These are phyloP conservation scores for Mesitornis unicolor DNA, from an alignment of 2,113 vertebrate genomes.

Conservation along the genomic window DNA sequence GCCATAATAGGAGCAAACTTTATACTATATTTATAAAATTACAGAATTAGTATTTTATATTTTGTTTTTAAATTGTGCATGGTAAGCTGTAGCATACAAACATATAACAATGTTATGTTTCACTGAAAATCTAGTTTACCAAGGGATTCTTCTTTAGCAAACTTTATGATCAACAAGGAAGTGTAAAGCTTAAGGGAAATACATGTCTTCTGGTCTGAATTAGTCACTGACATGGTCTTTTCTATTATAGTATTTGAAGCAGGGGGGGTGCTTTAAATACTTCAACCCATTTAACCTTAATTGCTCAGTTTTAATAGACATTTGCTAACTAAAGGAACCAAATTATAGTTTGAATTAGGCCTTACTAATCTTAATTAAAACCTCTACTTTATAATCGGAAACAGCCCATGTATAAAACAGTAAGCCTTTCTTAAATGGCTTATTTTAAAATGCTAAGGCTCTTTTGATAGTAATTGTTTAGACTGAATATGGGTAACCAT, in stretches of 20 bases:
- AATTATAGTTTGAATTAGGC: slow-evolving; percentile 76
- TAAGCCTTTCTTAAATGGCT: slow-evolving; percentile 54
- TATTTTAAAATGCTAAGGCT: slow-evolving; percentile 60
- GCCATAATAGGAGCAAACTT: background rate
- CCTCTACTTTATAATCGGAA: slow-evolving; percentile 72
- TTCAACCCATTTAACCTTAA: slow-evolving; percentile 77
- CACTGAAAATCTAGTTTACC: background rate
- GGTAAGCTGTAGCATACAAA: background rate
- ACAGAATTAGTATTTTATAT: background rate
- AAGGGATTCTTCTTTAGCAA: background rate
- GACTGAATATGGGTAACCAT: background rate
- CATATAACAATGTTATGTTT: background rate
- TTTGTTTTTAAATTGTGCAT: background rate
- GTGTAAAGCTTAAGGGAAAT: slow-evolving; percentile 39
- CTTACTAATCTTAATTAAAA: slow-evolving; percentile 79
- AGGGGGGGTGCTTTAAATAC: slow-evolving; percentile 59
- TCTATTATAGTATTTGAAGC: slow-evolving; percentile 35
- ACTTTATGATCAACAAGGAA: slow-evolving; percentile 26
- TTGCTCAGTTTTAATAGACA: slow-evolving; percentile 77
- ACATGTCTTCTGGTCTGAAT: slow-evolving; percentile 58
- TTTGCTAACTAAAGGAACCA: slow-evolving; percentile 73
- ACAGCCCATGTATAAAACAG: slow-evolving; percentile 61
- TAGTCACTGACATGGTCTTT: slow-evolving; percentile 36
- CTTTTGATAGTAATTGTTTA: slow-evolving; percentile 59
- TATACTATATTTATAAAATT: background rate